Conservation (phyloP, 2,888 invertebrate species). For the Sthenelais limicola region DNA sequence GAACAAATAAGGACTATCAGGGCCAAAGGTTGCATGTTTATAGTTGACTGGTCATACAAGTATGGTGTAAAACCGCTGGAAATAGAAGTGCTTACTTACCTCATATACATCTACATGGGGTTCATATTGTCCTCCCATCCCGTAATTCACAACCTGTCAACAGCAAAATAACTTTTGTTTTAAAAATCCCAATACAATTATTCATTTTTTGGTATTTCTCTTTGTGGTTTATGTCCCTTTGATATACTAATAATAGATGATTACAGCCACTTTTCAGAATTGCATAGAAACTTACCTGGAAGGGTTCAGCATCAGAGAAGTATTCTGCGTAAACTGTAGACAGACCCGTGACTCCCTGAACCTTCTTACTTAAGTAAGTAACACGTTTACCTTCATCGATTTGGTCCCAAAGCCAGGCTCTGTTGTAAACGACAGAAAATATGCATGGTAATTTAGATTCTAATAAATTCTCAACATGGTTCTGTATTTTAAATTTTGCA, state of each 20-base stretch:
- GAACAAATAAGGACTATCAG: too few relatives aligned
- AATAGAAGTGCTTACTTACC: too few relatives aligned
- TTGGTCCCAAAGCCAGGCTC: slow-evolving; percentile 37
- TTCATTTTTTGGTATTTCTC: not conserved
- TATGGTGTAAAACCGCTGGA: too few relatives aligned
- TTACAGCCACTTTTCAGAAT: not conserved
- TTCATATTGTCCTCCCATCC: slow-evolving; percentile 53
- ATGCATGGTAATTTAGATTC: too few relatives aligned
- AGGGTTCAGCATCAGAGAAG: slow-evolving; percentile 36
- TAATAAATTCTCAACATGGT: too few relatives aligned
- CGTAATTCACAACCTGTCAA: slow-evolving; percentile 51
- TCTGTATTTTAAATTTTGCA: too few relatives aligned
- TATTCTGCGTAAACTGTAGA: not conserved
- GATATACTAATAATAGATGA: not conserved
- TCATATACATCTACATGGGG: slow-evolving; percentile 49
- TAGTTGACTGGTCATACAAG: too few relatives aligned
- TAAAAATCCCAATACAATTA: not conserved
- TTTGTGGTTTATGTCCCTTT: too few relatives aligned
- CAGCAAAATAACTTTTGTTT: not conserved
- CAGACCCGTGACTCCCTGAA: slow-evolving; percentile 14
- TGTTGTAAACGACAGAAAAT: too few relatives aligned
- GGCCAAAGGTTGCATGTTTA: too few relatives aligned
- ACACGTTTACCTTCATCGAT: not conserved
- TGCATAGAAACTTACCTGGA: slow-evolving; percentile 41
- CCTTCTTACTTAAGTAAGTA: not conserved